Base-by-base conservation (phyloP, 1,140 invertebrate species). In the Pogonomyrmex californicus region DNA sequence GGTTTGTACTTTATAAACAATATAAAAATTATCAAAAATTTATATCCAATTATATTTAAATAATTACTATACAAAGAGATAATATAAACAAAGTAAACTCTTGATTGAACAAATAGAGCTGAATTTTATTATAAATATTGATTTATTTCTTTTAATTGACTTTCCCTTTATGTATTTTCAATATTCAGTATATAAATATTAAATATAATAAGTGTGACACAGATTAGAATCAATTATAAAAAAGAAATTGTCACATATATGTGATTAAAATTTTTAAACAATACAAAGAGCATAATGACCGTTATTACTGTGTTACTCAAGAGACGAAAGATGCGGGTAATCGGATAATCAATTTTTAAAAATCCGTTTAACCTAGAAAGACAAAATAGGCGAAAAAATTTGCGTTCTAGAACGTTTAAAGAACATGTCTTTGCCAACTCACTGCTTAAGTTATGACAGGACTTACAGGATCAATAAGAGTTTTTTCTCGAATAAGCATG, bases 381-480 rank as follows among this genome's bases (percentile, higher is more conserved):
- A 38, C 4, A 63, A 12, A 77, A 49, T 51, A 23, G 14, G 9
- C 49, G 10, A 41, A 56, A 63, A 77, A 75, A 2, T 77, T 65
- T 0, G 17, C 3, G 4, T 9, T 60, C 1, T 3, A 23, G 23
- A 23, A 23, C 23, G 49, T 7, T 75, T 38, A 63, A 10, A 51
- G 6, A 17, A 33, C 38, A 1, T 4, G 33, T 56, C 38, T 30
- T 68, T 85, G 49, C 41, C 14, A 30, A 30, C 17, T 33, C 4
- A 33, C 1, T 77, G 44, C 14, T 38, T 62, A 82, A 58, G 12
- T 33, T 54, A 33, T 70, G 51, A 54, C 14, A 82, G 38, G 68
- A 83, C 36, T 56, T 56, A 14, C 23, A 56, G 38, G 73, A 87
- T 87, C 86, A 49, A 87, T 87, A 78, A 36, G 30, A 12, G 14